Conservation (phyloP, 1,140 invertebrate species). For the Drosophila asahinai region DNA sequence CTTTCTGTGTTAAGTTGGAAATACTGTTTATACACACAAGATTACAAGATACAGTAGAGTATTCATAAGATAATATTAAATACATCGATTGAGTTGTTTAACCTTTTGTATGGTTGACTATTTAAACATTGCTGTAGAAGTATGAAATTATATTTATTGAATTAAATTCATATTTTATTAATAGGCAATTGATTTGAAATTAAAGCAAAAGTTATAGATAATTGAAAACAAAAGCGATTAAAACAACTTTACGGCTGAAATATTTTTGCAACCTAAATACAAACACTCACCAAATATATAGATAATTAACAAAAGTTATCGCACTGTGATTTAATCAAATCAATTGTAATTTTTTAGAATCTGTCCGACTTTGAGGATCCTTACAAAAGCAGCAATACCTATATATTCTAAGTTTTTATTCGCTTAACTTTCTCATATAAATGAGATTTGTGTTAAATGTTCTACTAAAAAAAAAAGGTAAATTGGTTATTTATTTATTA, state of each 20-base stretch:
- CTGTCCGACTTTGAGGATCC: conserved; percentile 85
- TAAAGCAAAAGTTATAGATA: background rate
- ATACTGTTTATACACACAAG: too few species aligned
- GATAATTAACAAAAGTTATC: conserved; percentile 25
- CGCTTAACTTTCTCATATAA: conserved; percentile 65
- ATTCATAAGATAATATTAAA: background rate
- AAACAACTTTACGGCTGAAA: background rate
- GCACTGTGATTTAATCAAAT: conserved; percentile 56
- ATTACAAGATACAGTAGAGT: too few species aligned
- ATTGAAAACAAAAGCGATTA: background rate
- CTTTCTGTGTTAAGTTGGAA: too few species aligned
- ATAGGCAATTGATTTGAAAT: background rate
- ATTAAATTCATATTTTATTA: background rate
- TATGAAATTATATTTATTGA: background rate
- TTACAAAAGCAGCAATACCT: conserved; percentile 88
- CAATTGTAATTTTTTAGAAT: conserved; percentile 80
- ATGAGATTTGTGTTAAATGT: conserved; percentile 58
- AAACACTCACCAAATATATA: conserved; percentile 10
- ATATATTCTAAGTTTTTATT: conserved; percentile 87
- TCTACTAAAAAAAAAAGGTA: conserved; percentile 66
- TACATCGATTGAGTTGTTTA: background rate
- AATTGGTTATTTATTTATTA: conserved; percentile 41
- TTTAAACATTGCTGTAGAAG: background rate
- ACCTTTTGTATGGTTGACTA: background rate
- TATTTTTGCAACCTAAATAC: background rate